A percentile compares a stretch with the other conserved stretches of the same genome.
These are phyloP conservation scores for Anthrax anthrax DNA, from an alignment of 2,888 invertebrate genomes.

Conservation along the genomic window DNA sequence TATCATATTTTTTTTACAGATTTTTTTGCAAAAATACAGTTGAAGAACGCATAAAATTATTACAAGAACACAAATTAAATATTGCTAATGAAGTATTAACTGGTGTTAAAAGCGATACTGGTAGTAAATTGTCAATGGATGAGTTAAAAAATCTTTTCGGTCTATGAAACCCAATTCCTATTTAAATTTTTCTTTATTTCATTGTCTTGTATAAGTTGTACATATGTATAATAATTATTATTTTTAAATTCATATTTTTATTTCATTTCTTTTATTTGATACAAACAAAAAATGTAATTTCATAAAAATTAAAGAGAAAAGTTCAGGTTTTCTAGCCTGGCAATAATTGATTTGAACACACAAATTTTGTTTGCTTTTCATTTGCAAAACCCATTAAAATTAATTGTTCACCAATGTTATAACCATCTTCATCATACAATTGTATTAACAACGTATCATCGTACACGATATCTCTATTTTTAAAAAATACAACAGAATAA, in stretches of 20 bases:
- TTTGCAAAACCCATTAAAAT: background rate
- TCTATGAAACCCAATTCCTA: conserved; percentile 29
- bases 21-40: conserved; percentile 76
- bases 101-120: conserved; percentile 45
- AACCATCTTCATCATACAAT: background rate
- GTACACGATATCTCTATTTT: background rate
- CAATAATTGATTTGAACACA: background rate
- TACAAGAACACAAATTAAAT: conserved; percentile 67
- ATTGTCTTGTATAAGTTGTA: too few species aligned
- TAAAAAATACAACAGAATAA: too few species aligned
- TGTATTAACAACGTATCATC: background rate
- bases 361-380: background rate
- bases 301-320: too few species aligned
- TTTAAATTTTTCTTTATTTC: too few species aligned
- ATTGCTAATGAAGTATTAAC: conserved; percentile 67
- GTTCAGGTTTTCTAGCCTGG: background rate
- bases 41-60: conserved; percentile 65
- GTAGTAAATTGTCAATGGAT: conserved; percentile 60
- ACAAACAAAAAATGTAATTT: too few species aligned
- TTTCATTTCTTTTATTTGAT: too few species aligned
- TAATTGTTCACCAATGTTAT: background rate
- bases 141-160: conserved; percentile 64
- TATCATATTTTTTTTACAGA: conserved; percentile 21
- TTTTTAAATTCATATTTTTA: too few species aligned
- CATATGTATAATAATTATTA: too few species aligned